Conservation (phyloP, 1,140 invertebrate species). For the Heliconius melpomene region DNA sequence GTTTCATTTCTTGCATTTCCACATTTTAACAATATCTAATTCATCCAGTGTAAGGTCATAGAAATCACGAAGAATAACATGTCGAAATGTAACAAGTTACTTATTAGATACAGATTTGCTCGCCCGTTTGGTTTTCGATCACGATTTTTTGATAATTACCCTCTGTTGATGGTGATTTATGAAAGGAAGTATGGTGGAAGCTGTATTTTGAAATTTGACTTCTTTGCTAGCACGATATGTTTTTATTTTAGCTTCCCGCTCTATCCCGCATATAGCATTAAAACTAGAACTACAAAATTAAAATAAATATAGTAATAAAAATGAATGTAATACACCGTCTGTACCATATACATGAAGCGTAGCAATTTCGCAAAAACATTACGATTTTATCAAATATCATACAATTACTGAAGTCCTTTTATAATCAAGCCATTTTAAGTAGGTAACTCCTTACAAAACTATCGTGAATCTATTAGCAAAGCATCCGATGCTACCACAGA, state of each 20-base stretch:
- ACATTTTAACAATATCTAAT: not conserved
- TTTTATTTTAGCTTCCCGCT: no score
- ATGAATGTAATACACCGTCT: no score
- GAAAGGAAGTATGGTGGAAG: not conserved
- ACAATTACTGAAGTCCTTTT: conserved; percentile 6
- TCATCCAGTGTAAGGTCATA: not conserved
- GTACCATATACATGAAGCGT: no score
- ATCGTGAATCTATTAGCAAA: conserved; percentile 11
- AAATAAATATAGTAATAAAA: no score
- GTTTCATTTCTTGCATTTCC: not conserved
- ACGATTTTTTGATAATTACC: conserved; percentile 13
- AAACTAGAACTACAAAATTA: no score
- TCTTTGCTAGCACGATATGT: not conserved
- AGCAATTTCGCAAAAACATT: not conserved
- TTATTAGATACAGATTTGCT: conserved; percentile 7
- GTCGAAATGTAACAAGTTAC: not conserved
- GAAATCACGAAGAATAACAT: not conserved
- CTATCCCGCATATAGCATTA: no score
- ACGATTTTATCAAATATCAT: not conserved
- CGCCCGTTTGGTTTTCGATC: conserved; percentile 2
- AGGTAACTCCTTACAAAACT: conserved; percentile 5
- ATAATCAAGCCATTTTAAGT: conserved; percentile 3
- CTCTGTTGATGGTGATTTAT: not conserved
- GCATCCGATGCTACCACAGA: conserved; percentile 25
- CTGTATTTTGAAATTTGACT: not conserved